Conservation (phyloP, 2,113 vertebrate species). For the Gambusia holbrooki region DNA sequence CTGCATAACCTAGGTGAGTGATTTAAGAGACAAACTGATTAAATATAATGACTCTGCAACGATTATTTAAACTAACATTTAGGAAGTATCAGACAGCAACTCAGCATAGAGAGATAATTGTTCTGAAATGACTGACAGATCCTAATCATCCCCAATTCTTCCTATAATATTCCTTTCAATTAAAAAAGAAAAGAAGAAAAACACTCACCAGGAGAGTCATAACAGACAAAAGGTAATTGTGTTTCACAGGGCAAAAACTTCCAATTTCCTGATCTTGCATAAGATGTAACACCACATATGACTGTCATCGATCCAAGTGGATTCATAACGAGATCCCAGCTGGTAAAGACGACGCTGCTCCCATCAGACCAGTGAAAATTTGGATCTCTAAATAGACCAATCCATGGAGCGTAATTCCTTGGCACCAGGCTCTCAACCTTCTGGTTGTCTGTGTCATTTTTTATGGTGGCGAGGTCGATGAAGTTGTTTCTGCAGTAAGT, state of each 20-base stretch:
- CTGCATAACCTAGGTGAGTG: no score
- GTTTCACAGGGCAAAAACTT: constrained; percentile 1
- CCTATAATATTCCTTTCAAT: no score
- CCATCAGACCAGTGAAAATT: constrained; percentile 5
- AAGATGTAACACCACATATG: neutral
- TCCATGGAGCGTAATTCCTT: neutral
- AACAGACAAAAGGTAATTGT: neutral
- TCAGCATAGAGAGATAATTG: no score
- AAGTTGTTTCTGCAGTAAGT: neutral
- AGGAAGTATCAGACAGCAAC: no score
- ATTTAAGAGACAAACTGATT: no score
- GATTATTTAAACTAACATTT: no score
- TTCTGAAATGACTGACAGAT: no score
- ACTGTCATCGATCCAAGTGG: neutral
- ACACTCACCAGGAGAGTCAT: neutral
- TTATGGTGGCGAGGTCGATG: neutral
- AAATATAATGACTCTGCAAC: no score
- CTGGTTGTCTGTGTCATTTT: neutral
- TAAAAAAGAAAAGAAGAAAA: no score
- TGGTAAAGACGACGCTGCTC: neutral
- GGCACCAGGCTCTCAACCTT: neutral
- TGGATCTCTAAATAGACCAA: neutral
- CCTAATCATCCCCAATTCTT: no score
- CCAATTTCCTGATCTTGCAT: neutral
- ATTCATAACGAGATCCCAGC: neutral